Evolutionary conservation across 2,797 vertebrate genomes (phyloP), one percentile per base, ranked within the genome.

Genomic region (Cynodonichthys magdalenae): DNA sequence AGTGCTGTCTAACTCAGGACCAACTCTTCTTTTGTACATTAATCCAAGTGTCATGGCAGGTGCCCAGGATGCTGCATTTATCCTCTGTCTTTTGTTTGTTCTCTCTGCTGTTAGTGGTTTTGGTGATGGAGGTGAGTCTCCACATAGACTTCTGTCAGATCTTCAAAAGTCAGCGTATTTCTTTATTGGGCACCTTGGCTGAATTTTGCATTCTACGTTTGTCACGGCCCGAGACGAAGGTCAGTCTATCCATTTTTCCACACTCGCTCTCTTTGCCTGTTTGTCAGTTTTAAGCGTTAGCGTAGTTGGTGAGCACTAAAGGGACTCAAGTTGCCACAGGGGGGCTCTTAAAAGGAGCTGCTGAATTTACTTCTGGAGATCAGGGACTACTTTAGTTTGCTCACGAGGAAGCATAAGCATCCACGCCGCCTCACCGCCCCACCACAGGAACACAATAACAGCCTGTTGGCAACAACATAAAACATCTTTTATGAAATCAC

Each of bases 1-100:
- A 58, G 71, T 79, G 62, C 77, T 74, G 70, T 85, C 65, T 77
- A 77, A 80, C 87, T 89, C 87, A 87, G 84, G 82, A 87, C 78
- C 82, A 87, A 87, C 80, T 69, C 59, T 12, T 58, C 52, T 67
- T 67, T 58, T 81, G 50, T 68, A 49, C 53, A 61, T 49, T 68
- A 27, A 18, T 64, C 54, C 34, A 20, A 48, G 61, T 59, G 46
- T 44, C 28, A 44, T 57, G 62, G 54, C 67, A 52, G 64, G 24
- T 69, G 68, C 27, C 55, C 73, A 64, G 41, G 47, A 31, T 53
- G 72, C 68, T 75, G 62, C 53, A 72, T 53, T 34, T 10, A 18
- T 18, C 41, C 4, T 74, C 49, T 57, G 49, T 49, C 31, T 54
- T 61, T 39, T 15, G 34, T 27, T 17, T 48, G 42, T 18, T 29